Base-by-base conservation (phyloP, 1,140 invertebrate species). In the Cheumatopsyche charites region DNA sequence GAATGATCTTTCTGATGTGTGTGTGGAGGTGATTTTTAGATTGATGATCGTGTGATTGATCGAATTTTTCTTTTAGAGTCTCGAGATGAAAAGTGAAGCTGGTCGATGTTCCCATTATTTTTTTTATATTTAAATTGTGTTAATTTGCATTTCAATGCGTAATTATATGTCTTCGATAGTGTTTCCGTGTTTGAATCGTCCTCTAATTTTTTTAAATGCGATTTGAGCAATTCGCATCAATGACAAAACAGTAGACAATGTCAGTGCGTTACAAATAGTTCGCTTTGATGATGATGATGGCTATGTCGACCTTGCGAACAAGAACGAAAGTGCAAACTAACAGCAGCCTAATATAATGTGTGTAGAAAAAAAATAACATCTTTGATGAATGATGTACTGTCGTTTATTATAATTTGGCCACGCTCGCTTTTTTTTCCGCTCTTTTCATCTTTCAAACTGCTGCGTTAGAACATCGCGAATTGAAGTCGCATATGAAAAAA, bases 301-400 rank as follows among this genome's bases (percentile, higher is more conserved):
- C 17, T 12, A 19, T 13, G 55, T 13, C 55, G 55, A 58, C 55
- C 55, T 58, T 58, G 55, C 55, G 23, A 26, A 58, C 17, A 58
- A 58, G 19, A 58, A 23, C 55, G 55, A 58, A 58, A 58, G 55
- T 58, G 55, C 11, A 58, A 58, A 58, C 2, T 58, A 47, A 47
- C 43, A 47, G 13, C 43, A 47, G 15, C 43, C n/a, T n/a, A n/a
- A 47, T 15, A 2, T 36, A 36, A 36, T n/a, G n/a, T n/a, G n/a
- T n/a, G n/a, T n/a, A n/a, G 9, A 4, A 36, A 36, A 36, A 36
- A 47, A 47, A n/a, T 12, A 47, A 47, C 23, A 58, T 13, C 55
- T 58, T 63, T 42, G 62, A 63, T 42, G 41, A 63, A 63, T 42
- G 62, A 41, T 63, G 62, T 41, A 15, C 62, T 23, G 55, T 58